A percentile compares a stretch with the other conserved stretches of the same genome.
These are phyloP conservation scores for Lagopus leucura DNA, from an alignment of 2,113 vertebrate species.

Conservation along the genomic window DNA sequence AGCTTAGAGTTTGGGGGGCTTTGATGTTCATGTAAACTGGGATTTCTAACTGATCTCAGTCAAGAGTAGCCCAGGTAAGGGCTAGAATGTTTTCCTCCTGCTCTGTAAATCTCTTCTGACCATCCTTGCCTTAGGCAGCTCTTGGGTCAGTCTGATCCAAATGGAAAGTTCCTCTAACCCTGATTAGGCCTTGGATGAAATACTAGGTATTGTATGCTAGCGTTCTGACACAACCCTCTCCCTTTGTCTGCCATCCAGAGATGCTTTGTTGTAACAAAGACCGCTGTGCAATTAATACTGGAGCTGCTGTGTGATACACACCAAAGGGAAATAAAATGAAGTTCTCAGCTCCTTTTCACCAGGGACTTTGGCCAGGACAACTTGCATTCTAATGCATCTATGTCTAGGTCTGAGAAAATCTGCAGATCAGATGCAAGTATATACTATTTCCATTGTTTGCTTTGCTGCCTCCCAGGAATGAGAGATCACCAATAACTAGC, in stretches of 20 bases:
- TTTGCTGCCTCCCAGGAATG: conserved; percentile 14
- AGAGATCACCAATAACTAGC: not conserved
- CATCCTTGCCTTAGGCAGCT: not conserved
- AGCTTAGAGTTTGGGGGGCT: not conserved
- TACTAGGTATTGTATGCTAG: not conserved
- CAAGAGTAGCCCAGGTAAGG: not conserved
- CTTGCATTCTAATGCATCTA: not conserved
- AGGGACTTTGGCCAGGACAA: conserved; percentile 16
- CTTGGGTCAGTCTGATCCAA: not conserved
- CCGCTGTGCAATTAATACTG: conserved; percentile 8
- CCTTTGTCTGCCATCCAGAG: not conserved
- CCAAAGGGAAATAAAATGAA: not conserved
- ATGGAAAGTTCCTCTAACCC: not conserved
- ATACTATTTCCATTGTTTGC: conserved; percentile 31
- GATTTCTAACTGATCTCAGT: not conserved
- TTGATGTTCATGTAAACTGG: not conserved
- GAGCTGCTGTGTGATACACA: not conserved
- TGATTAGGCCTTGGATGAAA: not conserved
- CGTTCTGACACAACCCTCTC: not conserved
- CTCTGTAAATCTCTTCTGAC: not conserved
- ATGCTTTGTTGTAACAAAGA: not conserved
- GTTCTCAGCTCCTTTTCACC: not conserved
- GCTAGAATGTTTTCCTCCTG: not conserved
- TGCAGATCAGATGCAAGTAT: conserved; percentile 5
- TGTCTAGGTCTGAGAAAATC: conserved; percentile 28